These are phyloP conservation scores for Folsomia manolachei DNA, from an alignment of 2,888 invertebrate species.

Conservation along the genomic window DNA sequence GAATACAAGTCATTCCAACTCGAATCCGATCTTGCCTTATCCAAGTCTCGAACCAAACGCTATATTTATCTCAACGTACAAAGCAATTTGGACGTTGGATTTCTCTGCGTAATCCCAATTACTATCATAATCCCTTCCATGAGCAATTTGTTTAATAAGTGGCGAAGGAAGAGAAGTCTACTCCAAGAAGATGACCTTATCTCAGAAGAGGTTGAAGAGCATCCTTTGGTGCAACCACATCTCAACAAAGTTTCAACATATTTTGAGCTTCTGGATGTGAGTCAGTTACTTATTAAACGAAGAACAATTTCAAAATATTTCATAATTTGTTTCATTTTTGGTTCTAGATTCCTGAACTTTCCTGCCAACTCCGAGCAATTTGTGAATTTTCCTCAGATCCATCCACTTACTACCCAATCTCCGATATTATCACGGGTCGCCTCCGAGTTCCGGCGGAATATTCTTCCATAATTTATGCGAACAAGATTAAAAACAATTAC, in stretches of 20 bases:
- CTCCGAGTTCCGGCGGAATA: conserved; percentile 32
- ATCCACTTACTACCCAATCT: conserved; percentile 46
- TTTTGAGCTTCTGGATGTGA: conserved; percentile 47
- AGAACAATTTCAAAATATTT: too few species aligned
- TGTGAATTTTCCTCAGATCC: conserved; percentile 51
- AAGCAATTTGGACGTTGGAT: conserved; percentile 44
- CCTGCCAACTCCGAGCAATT: conserved; percentile 50
- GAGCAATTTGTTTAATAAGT: conserved; percentile 44
- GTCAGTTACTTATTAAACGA: neutral
- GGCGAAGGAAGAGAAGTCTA: conserved; percentile 33
- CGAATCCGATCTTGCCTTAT: neutral
- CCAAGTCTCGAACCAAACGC: conserved; percentile 25
- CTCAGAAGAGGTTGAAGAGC: conserved; percentile 26
- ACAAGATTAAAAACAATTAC: neutral
- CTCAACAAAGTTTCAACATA: conserved; percentile 42
- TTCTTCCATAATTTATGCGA: too few species aligned
- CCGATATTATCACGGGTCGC: conserved; percentile 48
- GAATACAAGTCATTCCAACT: neutral
- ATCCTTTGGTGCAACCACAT: conserved; percentile 35
- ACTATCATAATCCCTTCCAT: conserved; percentile 44
- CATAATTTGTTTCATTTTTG: neutral
- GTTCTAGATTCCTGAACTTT: conserved; percentile 49
- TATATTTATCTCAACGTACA: conserved; percentile 32
- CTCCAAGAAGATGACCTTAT: conserved; percentile 15
- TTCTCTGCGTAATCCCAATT: conserved; percentile 44